These are phyloP conservation scores for Peromyscus polionotus DNA, from an alignment of 2,113 vertebrate species.

Conservation along the genomic window DNA sequence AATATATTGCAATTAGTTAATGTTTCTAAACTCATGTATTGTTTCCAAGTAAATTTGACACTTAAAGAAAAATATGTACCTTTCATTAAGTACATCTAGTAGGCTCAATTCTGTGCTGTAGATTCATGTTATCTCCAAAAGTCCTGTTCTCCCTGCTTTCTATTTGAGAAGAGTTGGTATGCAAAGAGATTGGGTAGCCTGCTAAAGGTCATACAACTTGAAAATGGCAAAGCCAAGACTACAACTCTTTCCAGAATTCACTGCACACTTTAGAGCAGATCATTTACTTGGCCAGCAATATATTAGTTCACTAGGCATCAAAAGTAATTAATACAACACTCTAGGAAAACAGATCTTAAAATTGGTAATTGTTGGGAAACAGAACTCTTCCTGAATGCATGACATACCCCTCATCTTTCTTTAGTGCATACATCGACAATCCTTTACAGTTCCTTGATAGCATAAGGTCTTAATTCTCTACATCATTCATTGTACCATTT, in stretches of 20 bases:
- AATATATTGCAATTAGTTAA: slow-evolving; percentile 61
- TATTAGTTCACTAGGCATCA: not conserved
- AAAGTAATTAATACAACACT: slow-evolving; percentile 21
- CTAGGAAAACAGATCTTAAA: not conserved
- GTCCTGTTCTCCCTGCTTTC: not conserved
- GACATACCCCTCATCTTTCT: not conserved
- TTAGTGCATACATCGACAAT: not conserved
- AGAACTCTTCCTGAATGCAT: not conserved
- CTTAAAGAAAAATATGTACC: slow-evolving; percentile 10
- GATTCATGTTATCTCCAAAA: not conserved
- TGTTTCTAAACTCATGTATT: slow-evolving; percentile 42
- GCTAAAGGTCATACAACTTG: slow-evolving; percentile 6
- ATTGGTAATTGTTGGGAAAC: not conserved
- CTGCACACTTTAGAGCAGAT: not conserved
- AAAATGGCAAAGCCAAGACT: not conserved
- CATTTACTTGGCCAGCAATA: not conserved
- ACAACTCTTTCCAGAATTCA: slow-evolving; percentile 15
- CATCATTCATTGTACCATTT: slow-evolving; percentile 25
- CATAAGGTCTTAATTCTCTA: slow-evolving; percentile 1
- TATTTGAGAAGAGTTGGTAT: not conserved
- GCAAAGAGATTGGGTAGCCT: not conserved
- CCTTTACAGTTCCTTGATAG: slow-evolving; percentile 9
- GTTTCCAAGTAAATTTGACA: slow-evolving; percentile 35
- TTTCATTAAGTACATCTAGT: not conserved
- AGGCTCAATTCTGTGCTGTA: not conserved